Conservation (phyloP, 2,113 vertebrate species). For the Dendrocopos noguchii region DNA sequence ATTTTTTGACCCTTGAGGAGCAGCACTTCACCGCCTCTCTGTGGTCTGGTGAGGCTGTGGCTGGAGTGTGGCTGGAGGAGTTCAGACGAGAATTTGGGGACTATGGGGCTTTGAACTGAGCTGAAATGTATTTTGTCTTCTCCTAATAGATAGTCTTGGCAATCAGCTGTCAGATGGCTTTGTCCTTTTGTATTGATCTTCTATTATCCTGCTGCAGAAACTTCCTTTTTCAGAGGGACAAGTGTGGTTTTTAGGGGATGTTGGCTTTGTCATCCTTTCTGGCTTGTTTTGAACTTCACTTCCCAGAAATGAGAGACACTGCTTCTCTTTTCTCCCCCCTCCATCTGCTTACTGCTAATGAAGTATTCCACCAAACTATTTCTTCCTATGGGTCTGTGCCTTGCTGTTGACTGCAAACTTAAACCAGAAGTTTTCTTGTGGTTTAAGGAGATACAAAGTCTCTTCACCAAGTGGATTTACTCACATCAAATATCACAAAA, state of each 20-base stretch:
- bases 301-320: background rate
- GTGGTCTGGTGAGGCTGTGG: background rate
- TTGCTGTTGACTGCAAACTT: background rate
- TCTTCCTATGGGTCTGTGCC: background rate
- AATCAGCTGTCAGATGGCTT: background rate
- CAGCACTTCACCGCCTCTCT: background rate
- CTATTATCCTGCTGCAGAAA: background rate
- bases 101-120: background rate
- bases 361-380: background rate
- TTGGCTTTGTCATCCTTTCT: background rate
- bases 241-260: background rate
- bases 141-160: background rate
- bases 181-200: background rate
- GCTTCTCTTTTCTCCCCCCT: background rate
- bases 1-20: background rate
- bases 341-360: background rate
- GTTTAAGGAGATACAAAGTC: background rate
- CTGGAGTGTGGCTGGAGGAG: background rate
- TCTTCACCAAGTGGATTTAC: background rate
- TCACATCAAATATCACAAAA: background rate
- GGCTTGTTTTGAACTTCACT: background rate
- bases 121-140: background rate
- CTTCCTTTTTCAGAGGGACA: background rate
- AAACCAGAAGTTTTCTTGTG: background rate
- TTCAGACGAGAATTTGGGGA: background rate